Evolutionary conservation across 1,140 invertebrate genomes (phyloP), one percentile per base, ranked within the genome.

Genomic region (Camponotus floridanus): DNA sequence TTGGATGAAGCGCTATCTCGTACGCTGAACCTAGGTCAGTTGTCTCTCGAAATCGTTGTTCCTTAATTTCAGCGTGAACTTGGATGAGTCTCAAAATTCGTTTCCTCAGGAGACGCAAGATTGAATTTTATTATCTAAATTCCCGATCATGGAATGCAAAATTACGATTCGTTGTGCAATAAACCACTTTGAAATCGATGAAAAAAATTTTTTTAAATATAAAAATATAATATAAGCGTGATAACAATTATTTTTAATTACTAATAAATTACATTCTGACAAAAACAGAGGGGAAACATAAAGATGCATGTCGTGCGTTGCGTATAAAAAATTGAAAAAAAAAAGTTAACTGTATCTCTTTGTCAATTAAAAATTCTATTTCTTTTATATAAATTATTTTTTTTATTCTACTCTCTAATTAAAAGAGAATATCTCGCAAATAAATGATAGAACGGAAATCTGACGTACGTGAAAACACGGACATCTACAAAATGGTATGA

Each of bases 11-110:
- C 51, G 57, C 48, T 26, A 3, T 3, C 3, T 8, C 84, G 64
- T 68, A 18, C 51, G n/a, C 84, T 80, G 48, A 86, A 80, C 84
- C 21, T 86, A 80, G 36, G 59, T 86, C 67, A 79, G 86, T 61
- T 76, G 18, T 65, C 61, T 26, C 15, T 76, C 57, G 48, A 51
- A 42, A 45, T 13, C 8, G 36, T 67, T 33, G 15, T 68, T 39
- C 5, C 36, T 70, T 39, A 21, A 7, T 74, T 73, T 62, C 45
- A 55, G 31, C 42, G 21, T 1, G 8, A 55, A 62, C 57, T 71
- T 31, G 15, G 45, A 33, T 13, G 9, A 48, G 6, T 73, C 9
- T 42, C 26, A 5, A 51, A 18, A 71, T 81, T 45, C 7, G 15
- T 33, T 55, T 26, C 13, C 9, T 71, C 26, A 1, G 13, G 1